phyloP scores from a whole-genome alignment of 2,113 vertebrate species.

The Syrrhaptes paradoxus region DNA sequence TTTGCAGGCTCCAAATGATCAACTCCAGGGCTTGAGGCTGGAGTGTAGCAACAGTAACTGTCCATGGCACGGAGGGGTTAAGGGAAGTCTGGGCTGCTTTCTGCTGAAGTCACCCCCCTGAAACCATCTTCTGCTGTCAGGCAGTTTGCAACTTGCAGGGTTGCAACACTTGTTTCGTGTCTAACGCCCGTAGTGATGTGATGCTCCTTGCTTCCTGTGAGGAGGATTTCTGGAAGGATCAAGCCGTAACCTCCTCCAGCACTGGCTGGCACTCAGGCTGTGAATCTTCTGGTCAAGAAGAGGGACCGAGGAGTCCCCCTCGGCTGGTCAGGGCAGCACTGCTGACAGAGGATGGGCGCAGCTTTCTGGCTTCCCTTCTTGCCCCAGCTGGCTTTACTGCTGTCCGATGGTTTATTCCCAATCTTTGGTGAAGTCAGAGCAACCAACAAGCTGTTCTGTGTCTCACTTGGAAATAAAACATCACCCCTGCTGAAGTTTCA shows the following conservation, averaged over 20 bases:
- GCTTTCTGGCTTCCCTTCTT: neutral
- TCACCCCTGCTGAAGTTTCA: accelerated
- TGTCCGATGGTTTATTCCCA: accelerated
- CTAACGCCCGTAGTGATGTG: neutral
- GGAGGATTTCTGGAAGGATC: neutral
- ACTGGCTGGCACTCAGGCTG: neutral
- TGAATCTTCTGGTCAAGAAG: no score
- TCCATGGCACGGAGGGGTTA: neutral
- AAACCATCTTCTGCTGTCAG: neutral
- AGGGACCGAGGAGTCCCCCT: accelerated
- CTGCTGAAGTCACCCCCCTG: neutral
- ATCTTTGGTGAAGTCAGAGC: neutral
- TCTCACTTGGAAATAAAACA: neutral
- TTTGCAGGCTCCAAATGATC: accelerated
- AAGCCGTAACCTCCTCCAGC: neutral
- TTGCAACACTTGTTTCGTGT: neutral
- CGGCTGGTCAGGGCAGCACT: neutral
- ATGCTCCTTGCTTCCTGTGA: neutral
- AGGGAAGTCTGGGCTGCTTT: neutral
- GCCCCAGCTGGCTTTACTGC: neutral
- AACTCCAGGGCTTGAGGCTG: accelerated
- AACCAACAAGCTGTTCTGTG: neutral
- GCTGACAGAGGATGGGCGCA: accelerated
- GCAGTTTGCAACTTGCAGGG: neutral
- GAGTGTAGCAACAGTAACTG: neutral